Evolutionary conservation across 1,140 invertebrate species (phyloP), one percentile per base, ranked within the genome.

Genomic region (Drosophila varians): DNA sequence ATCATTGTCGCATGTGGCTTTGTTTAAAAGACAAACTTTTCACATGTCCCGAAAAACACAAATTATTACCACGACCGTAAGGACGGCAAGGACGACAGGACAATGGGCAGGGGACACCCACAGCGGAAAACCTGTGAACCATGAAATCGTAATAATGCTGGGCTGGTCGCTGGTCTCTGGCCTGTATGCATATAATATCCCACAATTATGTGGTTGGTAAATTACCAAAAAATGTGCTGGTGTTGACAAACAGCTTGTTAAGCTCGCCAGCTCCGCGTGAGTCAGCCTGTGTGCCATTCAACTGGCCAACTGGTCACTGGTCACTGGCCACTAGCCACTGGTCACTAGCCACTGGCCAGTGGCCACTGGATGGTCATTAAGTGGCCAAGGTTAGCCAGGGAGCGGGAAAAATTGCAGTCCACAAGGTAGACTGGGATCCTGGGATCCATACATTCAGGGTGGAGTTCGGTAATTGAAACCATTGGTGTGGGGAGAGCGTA

Each of bases 181-280:
- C 47, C 25, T 72, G 55, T 75, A 60, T 73, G 76, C 77, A 87
- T 87, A 87, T 82, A 82, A 87, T 87, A 87, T 77, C 64, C 82
- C 83, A 70, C 82, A 87, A 87, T 87, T 87, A 87, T 87, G 82
- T 87, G 82, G 82, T 87, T 54, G 56, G 82, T 82, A 87, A 87
- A 87, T 88, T 83, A 87, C 82, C 82, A 87, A 87, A 87, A 87
- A 87, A 82, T 87, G 77, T 88, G 82, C 77, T 84, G 83, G 82
- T 87, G 82, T 87, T 87, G 82, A 87, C 82, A 87, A 88, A 87
- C 82, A 87, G 82, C 80, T 84, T 86, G 79, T 84, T 80, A 73
- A 69, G 52, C n/a, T 42, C 26, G 51, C 7, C 8, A 4, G 38
- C 38, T 38, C 36, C 31, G 77, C 34, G 34, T 69, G 55, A 72